Evolutionary conservation across 53 echinoderm and acorn worm species (phyloP).

Genomic region (Actinopyga echinites): DNA sequence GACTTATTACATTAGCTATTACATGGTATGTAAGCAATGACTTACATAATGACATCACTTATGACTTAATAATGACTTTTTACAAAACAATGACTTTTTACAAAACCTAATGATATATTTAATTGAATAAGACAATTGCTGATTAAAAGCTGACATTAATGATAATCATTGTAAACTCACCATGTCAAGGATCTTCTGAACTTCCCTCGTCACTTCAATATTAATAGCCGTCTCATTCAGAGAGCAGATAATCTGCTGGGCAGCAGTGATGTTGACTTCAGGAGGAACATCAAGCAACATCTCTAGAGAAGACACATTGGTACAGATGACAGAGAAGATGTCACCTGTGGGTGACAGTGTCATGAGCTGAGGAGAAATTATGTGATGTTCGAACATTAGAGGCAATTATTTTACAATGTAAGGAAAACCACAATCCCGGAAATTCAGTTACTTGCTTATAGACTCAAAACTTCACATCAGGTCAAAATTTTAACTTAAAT

Average conservation of each 20-base stretch:
- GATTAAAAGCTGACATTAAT: background rate
- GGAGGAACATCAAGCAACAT: slow-evolving; percentile 50
- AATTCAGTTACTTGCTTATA: too few species aligned
- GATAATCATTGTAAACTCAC: slow-evolving; percentile 24
- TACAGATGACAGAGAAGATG: slow-evolving; percentile 47
- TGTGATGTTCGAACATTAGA: too few species aligned
- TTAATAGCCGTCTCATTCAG: slow-evolving; percentile 43
- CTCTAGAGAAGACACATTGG: slow-evolving; percentile 21
- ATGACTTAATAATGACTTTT: too few species aligned
- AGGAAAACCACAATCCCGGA: too few species aligned
- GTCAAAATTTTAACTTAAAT: too few species aligned
- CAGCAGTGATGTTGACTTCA: slow-evolving; percentile 48
- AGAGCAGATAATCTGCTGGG: slow-evolving; percentile 64
- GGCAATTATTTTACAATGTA: too few species aligned
- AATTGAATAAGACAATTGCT: background rate
- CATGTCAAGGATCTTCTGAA: slow-evolving; percentile 22
- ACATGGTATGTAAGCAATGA: too few species aligned
- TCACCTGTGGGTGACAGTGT: slow-evolving; percentile 4
- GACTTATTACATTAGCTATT: too few species aligned
- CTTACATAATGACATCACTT: too few species aligned
- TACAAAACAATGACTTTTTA: too few species aligned
- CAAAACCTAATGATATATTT: too few species aligned
- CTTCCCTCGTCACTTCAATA: slow-evolving; percentile 53
- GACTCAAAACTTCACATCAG: too few species aligned
- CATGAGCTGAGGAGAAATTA: slow-evolving; percentile 22